phyloP scores from a whole-genome alignment of 2,888 invertebrate species.

The Trachelus iudaicus region DNA sequence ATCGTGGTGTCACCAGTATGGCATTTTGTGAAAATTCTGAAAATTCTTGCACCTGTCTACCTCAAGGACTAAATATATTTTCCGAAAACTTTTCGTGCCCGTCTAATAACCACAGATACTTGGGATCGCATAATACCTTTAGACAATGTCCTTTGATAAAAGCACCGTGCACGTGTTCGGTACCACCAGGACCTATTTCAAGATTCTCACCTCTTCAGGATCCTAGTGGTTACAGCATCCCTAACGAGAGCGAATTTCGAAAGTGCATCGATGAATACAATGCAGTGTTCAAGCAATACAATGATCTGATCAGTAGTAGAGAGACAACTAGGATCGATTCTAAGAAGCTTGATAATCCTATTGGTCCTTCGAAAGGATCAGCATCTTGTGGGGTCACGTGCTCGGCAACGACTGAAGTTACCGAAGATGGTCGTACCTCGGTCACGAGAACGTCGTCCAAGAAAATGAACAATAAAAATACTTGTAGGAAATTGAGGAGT shows the following conservation, averaged over 20 bases:
- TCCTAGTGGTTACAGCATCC: too few relatives aligned
- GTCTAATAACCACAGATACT: background rate
- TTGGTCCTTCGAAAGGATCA: background rate
- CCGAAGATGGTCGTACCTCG: background rate
- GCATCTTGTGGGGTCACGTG: background rate
- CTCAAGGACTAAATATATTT: background rate
- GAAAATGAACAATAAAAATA: background rate
- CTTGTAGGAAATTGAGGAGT: background rate
- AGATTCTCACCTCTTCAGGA: background rate
- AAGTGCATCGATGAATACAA: slow-evolving; percentile 8
- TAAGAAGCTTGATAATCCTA: background rate
- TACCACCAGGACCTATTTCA: background rate
- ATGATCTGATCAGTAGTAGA: background rate
- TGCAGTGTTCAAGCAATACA: slow-evolving; percentile 7
- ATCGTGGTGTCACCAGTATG: background rate
- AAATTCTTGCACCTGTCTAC: background rate
- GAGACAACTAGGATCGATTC: background rate
- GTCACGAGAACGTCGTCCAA: background rate
- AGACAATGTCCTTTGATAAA: background rate
- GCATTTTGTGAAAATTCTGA: background rate
- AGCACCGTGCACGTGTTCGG: background rate
- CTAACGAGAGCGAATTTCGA: background rate
- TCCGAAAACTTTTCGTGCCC: background rate
- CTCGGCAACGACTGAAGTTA: background rate
- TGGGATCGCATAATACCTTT: background rate